phyloP scores from a whole-genome alignment of 2,113 vertebrate genomes.

The Ictidomys tridecemlineatus region DNA sequence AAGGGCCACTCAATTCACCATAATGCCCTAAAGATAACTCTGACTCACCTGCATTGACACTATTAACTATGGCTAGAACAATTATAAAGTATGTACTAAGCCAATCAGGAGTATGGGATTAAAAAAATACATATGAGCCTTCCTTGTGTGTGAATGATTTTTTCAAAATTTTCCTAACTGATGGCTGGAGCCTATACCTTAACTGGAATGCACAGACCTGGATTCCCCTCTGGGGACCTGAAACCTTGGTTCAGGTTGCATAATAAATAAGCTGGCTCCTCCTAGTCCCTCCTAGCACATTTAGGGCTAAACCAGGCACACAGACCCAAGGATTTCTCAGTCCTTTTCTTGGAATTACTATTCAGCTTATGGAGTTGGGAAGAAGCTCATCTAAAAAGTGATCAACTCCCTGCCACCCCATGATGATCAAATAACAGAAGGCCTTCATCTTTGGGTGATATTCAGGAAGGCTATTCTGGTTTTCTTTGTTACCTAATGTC shows the following conservation, averaged over 20 bases:
- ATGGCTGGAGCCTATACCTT: rapidly evolving
- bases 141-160: not conserved
- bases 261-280: too few species aligned
- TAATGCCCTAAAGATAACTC: not conserved
- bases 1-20: not conserved
- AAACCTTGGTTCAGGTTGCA: not conserved
- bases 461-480: not conserved
- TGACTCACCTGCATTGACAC: not conserved
- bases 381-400: not conserved
- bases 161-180: not conserved
- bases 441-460: not conserved
- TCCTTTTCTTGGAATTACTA: not conserved
- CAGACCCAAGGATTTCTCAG: not conserved
- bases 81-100: not conserved
- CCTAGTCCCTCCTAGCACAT: not conserved
- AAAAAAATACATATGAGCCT: not conserved
- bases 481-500: not conserved
- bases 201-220: not conserved
- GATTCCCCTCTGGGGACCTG: not conserved
- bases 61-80: not conserved
- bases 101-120: not conserved
- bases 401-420: too few species aligned
- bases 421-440: not conserved
- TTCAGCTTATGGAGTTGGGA: not conserved
- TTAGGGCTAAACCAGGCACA: rapidly evolving